Evolutionary conservation across 1,140 invertebrate genomes (phyloP).

Genomic region (Sinella curviseta): DNA sequence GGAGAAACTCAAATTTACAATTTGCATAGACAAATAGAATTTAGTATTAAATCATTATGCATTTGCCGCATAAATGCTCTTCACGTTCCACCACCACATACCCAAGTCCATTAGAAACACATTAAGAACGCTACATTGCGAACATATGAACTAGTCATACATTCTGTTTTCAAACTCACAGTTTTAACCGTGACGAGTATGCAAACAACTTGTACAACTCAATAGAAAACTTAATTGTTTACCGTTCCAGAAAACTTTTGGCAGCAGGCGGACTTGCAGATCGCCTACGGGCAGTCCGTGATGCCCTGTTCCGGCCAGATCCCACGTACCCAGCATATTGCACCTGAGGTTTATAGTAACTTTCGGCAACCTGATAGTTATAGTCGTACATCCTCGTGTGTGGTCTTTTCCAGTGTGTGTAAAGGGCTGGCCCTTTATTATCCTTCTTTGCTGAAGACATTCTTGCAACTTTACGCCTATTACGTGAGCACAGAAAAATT

Average conservation of each 20-base stretch:
- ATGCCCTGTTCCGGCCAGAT: not conserved
- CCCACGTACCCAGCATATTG: slow-evolving; percentile 43
- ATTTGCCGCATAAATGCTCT: too few species aligned
- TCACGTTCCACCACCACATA: too few species aligned
- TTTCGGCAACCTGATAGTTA: slow-evolving; percentile 42
- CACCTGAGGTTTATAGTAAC: slow-evolving; percentile 47
- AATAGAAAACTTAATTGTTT: not conserved
- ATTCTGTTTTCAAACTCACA: not conserved
- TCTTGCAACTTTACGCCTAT: not conserved
- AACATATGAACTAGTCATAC: too few species aligned
- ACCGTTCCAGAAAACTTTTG: slow-evolving; percentile 27
- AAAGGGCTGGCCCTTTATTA: not conserved
- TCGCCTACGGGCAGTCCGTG: not conserved
- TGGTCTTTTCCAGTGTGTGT: slow-evolving; percentile 44
- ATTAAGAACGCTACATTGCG: too few species aligned
- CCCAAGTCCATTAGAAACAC: too few species aligned
- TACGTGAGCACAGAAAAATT: not conserved
- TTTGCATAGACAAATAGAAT: not conserved
- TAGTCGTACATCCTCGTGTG: slow-evolving; percentile 45
- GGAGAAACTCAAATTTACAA: not conserved
- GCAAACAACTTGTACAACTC: too few species aligned
- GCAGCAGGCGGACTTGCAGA: slow-evolving; percentile 5
- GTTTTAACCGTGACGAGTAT: not conserved
- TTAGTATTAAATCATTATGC: not conserved
- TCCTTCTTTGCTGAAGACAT: not conserved